These are phyloP conservation scores for Vimba vimba DNA, from an alignment of 2,113 vertebrate genomes.

Conservation along the genomic window DNA sequence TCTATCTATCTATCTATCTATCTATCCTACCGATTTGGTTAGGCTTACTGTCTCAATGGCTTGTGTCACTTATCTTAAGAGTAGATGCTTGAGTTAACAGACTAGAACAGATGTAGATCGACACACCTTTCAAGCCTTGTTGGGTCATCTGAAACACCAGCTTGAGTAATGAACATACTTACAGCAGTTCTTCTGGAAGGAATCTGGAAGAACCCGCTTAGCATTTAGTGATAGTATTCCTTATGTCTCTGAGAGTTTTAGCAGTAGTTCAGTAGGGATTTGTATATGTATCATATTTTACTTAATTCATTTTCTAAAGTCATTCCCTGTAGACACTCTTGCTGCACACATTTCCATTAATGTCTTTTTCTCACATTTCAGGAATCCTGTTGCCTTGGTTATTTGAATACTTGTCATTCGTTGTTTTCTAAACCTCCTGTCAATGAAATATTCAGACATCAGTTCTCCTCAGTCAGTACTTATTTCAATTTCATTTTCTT, in stretches of 20 bases:
- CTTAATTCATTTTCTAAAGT: background rate
- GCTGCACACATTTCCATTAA: background rate
- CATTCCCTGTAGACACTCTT: background rate
- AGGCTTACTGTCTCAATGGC: background rate
- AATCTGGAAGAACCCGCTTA: slow-evolving; percentile 20
- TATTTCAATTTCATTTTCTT: background rate
- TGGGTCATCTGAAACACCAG: background rate
- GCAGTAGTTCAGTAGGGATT: background rate
- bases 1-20: no score
- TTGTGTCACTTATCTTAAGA: background rate
- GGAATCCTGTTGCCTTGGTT: background rate
- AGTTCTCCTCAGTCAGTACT: background rate
- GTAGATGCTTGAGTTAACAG: background rate
- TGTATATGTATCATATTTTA: slow-evolving; percentile 1
- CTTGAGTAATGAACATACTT: background rate
- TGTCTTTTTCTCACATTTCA: background rate
- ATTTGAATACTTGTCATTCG: background rate
- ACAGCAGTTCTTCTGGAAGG: background rate
- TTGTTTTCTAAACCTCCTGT: background rate
- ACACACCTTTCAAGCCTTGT: background rate
- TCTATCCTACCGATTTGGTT: background rate
- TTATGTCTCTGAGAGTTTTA: background rate
- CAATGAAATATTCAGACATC: background rate
- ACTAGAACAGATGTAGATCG: background rate
- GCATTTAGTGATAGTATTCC: background rate